These are phyloP conservation scores for Eolophus roseicapilla DNA, from an alignment of 2,113 vertebrate genomes.

Conservation along the genomic window DNA sequence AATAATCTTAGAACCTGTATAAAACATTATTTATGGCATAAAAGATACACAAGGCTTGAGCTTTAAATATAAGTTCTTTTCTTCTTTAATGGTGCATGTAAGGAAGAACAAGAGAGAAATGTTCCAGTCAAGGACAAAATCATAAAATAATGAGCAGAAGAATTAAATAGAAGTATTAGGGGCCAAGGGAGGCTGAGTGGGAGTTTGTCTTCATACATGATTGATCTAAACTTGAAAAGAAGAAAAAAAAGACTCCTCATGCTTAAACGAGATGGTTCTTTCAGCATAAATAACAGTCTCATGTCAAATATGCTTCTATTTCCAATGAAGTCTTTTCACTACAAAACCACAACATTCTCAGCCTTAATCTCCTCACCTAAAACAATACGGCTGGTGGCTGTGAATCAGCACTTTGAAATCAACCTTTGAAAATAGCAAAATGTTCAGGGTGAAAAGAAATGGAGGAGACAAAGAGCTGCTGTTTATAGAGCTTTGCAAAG, in stretches of 20 bases:
- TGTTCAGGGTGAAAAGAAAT: background rate
- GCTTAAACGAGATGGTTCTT: slow-evolving; percentile 41
- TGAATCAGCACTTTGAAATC: slow-evolving; percentile 34
- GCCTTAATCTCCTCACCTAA: slow-evolving; percentile 33
- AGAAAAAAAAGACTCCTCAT: background rate
- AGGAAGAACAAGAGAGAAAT: slow-evolving; percentile 49
- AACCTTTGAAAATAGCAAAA: slow-evolving; percentile 24
- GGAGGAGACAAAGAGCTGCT: slow-evolving; percentile 43
- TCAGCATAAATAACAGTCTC: slow-evolving; percentile 56
- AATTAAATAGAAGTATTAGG: slow-evolving; percentile 50
- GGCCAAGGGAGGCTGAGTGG: slow-evolving; percentile 43
- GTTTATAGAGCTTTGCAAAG: slow-evolving; percentile 16
- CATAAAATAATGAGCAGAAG: slow-evolving; percentile 53
- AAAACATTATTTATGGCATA: slow-evolving; percentile 59
- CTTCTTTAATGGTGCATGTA: slow-evolving; percentile 36
- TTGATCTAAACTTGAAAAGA: slow-evolving; percentile 50
- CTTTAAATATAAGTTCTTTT: background rate
- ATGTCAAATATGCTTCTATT: slow-evolving; percentile 26
- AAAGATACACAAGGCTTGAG: background rate
- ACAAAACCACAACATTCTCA: slow-evolving; percentile 44
- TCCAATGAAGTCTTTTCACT: slow-evolving; percentile 10
- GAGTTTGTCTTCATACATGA: slow-evolving; percentile 59
- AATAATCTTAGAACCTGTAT: slow-evolving; percentile 28
- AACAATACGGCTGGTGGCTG: slow-evolving; percentile 1
- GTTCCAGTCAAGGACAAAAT: slow-evolving; percentile 69